Base-by-base conservation (phyloP, 2,888 invertebrate species). In the Euphydryas editha region DNA sequence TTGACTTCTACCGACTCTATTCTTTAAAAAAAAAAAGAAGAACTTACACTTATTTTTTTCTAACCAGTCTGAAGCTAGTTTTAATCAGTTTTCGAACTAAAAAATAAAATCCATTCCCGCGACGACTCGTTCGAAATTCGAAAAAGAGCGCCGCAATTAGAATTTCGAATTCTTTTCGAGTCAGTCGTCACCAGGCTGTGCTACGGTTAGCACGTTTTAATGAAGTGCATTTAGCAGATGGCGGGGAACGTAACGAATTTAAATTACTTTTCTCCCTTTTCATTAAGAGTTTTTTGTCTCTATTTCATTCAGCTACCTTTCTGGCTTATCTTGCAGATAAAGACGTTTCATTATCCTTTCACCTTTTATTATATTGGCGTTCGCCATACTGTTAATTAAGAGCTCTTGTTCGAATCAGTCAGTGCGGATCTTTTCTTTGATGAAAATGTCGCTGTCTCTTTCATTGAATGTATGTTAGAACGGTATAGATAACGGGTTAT, bases 221-320 rank as follows among this genome's bases (percentile, higher is more conserved):
- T 85, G 82, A 88, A 87, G 85, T 84, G 85, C 84, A 84, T 84
- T 85, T 83, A 81, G 73, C 87, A 87, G 87, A 86, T 85, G 86
- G 83, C 79, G 78, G 58, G 51, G 76, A 74, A 75, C 77, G 78
- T 83, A 83, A 68, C 81, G 81, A 84, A 87, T 86, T 89, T 80
- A 84, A 88, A 87, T 85, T 78, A 83, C 81, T 85, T 80, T 78
- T 44, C 4, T 30, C 60, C 76, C 79, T 76, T 80, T 82, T 83
- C 80, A 80, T 84, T 84, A 85, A 78, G 78, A 79, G 72, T 80
- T 80, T 78, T 82, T 79, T 80, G 77, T 56, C 61, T 64, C 59
- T 24, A 59, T 65, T 60, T 71, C 66, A 63, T 70, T 68, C 67
- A 37, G 59, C n/a, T 1, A 71, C 74, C 59, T 56, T 77, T 75